Percentiles rank a stretch among this genome's conserved stretches.
Evolutionary conservation across 2,113 vertebrate species (phyloP).

Genomic region (Atlantisia rogersi): DNA sequence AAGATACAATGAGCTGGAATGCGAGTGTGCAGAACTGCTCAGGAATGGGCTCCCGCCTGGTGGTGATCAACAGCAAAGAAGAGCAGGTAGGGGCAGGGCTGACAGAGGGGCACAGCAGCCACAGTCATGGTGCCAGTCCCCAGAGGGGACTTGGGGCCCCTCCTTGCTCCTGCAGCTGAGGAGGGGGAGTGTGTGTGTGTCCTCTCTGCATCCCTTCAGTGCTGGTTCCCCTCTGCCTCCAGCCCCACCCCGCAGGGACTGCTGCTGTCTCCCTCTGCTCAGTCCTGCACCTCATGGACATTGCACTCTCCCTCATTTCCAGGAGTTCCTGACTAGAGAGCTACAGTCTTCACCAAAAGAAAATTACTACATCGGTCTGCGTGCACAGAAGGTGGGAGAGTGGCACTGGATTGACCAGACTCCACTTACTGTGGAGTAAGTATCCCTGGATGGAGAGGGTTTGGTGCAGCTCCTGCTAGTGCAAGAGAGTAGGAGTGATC

Average conservation of each 20-base stretch:
- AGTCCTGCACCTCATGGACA: background rate
- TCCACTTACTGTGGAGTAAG: background rate
- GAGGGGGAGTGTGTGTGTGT: background rate
- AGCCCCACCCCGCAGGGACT: background rate
- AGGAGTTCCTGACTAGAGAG: conserved; percentile 7
- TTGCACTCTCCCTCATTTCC: background rate
- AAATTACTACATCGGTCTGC: conserved; percentile 60
- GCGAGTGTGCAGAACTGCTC: conserved; percentile 60
- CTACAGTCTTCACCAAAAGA: accelerated
- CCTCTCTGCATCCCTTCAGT: background rate
- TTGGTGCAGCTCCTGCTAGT: background rate
- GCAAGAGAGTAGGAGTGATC: background rate
- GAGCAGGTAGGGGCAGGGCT: conserved; percentile 65
- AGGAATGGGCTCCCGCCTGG: conserved; percentile 61
- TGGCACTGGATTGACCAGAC: conserved; percentile 71
- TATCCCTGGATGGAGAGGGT: background rate
- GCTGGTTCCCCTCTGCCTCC: background rate
- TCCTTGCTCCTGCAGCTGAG: background rate
- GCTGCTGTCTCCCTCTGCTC: background rate
- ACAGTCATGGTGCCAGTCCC: background rate
- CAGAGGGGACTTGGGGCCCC: too few species aligned
- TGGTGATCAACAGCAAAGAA: conserved; percentile 45
- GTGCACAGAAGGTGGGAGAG: background rate
- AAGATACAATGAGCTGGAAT: accelerated
- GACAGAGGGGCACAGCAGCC: background rate